Conservation (phyloP, 2,797 vertebrate species). For the Momotus momota region DNA sequence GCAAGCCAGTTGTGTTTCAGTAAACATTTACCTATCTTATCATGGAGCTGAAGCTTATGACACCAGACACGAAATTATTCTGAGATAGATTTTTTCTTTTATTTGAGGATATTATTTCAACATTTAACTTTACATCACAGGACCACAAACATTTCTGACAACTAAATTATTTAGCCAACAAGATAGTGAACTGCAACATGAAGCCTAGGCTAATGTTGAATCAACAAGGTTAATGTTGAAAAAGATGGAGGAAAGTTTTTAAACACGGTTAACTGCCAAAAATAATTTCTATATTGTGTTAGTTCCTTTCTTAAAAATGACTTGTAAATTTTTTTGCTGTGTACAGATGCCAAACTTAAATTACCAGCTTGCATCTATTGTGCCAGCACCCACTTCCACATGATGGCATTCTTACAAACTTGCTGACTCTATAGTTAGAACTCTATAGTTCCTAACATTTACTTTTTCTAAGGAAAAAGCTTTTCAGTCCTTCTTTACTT, state of each 20-base stretch:
- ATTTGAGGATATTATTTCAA: not conserved
- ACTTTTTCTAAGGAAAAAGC: not conserved
- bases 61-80: not conserved
- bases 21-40: not conserved
- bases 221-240: not conserved
- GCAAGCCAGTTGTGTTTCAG: not conserved
- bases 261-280: not conserved
- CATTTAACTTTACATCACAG: not conserved
- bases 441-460: not conserved
- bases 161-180: not conserved
- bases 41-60: not conserved
- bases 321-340: not conserved
- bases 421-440: not conserved
- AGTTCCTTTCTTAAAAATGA: not conserved
- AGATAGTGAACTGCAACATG: not conserved
- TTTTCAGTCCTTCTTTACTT: not conserved
- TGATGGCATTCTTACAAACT: rapidly evolving
- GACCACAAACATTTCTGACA: not conserved
- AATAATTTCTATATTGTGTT: rapidly evolving
- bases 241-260: not conserved
- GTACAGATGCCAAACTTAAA: not conserved
- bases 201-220: not conserved
- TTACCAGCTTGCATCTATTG: not conserved
- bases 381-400: not conserved
- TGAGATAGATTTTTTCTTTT: not conserved